Evolutionary conservation across 2,113 vertebrate species (phyloP).

Genomic region (Centrocercus urophasianus): DNA sequence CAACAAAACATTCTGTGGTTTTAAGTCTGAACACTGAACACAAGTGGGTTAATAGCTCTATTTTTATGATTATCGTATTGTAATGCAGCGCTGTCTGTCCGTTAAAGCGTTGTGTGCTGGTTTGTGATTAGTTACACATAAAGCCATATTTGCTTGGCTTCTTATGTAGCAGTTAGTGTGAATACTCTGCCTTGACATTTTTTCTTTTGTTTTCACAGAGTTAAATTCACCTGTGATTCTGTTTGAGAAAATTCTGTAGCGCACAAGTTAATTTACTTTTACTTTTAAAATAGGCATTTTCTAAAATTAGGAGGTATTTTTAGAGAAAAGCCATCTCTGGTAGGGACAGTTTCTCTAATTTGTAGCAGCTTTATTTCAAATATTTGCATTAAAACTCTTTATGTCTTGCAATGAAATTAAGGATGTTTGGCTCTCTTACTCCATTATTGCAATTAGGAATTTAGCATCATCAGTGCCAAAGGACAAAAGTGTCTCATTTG

Average conservation of each 20-base stretch:
- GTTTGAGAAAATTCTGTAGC: not conserved
- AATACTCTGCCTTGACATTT: not conserved
- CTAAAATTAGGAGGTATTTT: not conserved
- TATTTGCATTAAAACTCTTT: constrained; percentile 66
- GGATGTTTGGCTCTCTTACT: constrained; percentile 77
- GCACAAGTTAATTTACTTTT: not conserved
- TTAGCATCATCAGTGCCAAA: constrained; percentile 79
- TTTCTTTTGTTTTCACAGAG: not conserved
- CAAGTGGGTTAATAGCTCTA: not conserved
- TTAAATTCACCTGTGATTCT: constrained; percentile 9
- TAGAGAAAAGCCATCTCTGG: not conserved
- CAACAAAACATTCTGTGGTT: not conserved
- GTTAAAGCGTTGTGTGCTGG: not conserved
- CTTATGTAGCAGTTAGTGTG: not conserved
- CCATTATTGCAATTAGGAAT: constrained; percentile 84
- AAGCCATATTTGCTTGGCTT: constrained; percentile 19
- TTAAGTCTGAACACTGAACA: not conserved
- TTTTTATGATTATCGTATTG: constrained; percentile 1
- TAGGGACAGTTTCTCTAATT: not conserved
- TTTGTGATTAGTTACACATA: not conserved
- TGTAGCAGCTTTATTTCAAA: constrained; percentile 64
- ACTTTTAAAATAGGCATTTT: not conserved
- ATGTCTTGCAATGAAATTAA: constrained; percentile 71
- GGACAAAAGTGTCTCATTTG: constrained; percentile 83
- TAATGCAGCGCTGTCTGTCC: not conserved